Evolutionary conservation across 2,888 invertebrate species (phyloP), one percentile per base, ranked within the genome.

Genomic region (Rhagonycha fulva): DNA sequence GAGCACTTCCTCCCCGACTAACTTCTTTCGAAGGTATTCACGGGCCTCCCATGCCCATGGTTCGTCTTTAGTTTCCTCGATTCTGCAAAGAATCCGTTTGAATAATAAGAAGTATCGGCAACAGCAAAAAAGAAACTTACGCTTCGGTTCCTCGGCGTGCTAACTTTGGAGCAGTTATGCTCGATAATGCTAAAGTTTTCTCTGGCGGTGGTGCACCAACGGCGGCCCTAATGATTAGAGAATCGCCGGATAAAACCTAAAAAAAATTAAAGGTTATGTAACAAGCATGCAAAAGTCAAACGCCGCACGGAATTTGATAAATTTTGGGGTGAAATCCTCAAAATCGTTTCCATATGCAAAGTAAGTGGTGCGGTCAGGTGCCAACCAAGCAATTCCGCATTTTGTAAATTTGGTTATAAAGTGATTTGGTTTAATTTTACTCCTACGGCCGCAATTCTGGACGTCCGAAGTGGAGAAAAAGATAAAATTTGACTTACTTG

Each of bases 11-110:
- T 96, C 94, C 2, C 98, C 98, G 83, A 99, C 93, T 47, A 99
- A 88, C 87, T 96, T 96, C 85, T 96, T 96, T 60, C 99, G 92
- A 69, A 99, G 89, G 85, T 94, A 98, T 89, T 99, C 99, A 73
- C 99, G 92, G 1, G 98, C 96, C 86, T 99, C 98, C 98, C 98
- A 99, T 0, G 98, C 98, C 90, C 91, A 99, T 1, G 98, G 96
- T 88, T 99, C 96, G 86, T 97, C 97, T 86, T 93, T 94, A 11
- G 92, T 91, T 84, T 94, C 94, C 66, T 91, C 91, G 62, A 91
- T 90, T 87, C 91, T 92, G 3, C 24, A 24, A 66, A 47, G 5
- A 4, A 32, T 32, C 12, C 47, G 7, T 7, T 24, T 24, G 1
- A 24, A 24, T 24, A 12, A 10, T 14, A 62, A 10, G 4, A 24